Evolutionary conservation across 2,113 vertebrate genomes (phyloP).

Genomic region (Marcusenius ussheri): DNA sequence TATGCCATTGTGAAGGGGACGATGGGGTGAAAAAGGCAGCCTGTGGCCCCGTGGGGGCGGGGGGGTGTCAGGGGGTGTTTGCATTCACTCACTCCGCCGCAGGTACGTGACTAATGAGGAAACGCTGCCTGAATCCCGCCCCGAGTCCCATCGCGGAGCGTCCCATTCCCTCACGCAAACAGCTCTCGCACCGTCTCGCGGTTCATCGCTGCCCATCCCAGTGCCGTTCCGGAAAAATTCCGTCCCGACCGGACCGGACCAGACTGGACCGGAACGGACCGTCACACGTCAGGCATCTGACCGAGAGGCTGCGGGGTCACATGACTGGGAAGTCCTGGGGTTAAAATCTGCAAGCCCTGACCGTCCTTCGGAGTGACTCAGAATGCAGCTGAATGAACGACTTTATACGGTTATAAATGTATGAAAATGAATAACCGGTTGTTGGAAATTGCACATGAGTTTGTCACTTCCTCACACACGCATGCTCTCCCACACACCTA

Average conservation of each 20-base stretch:
- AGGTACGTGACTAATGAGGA: background rate
- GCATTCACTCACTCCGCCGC: background rate
- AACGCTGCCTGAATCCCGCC: background rate
- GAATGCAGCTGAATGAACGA: background rate
- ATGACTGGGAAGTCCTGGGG: background rate
- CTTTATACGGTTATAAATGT: background rate
- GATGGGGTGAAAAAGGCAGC: background rate
- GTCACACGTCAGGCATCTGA: background rate
- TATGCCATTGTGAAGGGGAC: background rate
- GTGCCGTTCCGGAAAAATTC: background rate
- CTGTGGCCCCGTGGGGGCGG: background rate
- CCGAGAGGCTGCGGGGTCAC: background rate
- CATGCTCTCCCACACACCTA: background rate
- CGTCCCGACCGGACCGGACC: background rate
- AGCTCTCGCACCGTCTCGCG: too few relatives aligned
- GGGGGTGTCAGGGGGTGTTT: background rate
- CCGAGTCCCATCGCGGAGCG: too few relatives aligned
- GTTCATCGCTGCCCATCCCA: background rate
- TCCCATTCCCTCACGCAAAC: background rate
- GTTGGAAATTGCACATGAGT: background rate
- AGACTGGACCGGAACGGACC: background rate
- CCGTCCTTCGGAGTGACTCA: background rate
- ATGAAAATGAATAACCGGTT: background rate
- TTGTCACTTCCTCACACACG: background rate
- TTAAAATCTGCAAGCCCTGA: background rate